Percentiles rank a stretch among this genome's conserved stretches.
phyloP scores from a whole-genome alignment of 2,888 invertebrate genomes.

The Alentia gelatinosa region DNA sequence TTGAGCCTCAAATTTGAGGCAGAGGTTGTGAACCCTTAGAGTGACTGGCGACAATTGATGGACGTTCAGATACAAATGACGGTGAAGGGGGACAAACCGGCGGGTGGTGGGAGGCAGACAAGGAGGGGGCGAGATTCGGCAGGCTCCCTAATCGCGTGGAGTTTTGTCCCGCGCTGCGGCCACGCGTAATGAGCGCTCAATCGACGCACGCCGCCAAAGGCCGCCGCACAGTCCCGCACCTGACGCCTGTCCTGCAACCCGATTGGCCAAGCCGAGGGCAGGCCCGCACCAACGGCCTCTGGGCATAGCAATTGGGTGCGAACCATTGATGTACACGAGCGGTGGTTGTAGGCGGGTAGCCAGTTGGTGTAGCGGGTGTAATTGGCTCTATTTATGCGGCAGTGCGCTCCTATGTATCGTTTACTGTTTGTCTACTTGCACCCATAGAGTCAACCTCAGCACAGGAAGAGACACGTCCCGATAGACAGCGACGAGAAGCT shows the following conservation, averaged over 20 bases:
- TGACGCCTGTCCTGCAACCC: background rate
- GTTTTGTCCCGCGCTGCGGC: background rate
- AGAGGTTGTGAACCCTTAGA: too few species aligned
- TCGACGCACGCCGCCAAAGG: background rate
- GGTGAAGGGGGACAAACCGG: too few species aligned
- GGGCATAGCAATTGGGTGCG: background rate
- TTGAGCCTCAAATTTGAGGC: too few species aligned
- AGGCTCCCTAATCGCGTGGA: too few species aligned
- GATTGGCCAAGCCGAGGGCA: background rate
- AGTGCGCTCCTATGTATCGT: background rate
- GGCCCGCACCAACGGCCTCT: background rate
- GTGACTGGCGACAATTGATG: too few species aligned
- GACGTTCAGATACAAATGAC: too few species aligned
- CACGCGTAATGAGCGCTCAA: background rate
- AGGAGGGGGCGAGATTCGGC: too few species aligned
- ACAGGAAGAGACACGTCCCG: background rate
- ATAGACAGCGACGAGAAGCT: background rate
- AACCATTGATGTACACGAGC: background rate
- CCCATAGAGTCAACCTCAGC: background rate
- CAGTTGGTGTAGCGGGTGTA: background rate
- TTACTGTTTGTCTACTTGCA: conserved; percentile 1
- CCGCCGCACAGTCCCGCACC: background rate
- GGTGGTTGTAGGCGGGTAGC: background rate
- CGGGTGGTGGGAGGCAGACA: too few species aligned
- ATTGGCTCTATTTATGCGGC: background rate